Conservation (phyloP, 2,888 invertebrate species). For the Drosophila melanocephala region DNA sequence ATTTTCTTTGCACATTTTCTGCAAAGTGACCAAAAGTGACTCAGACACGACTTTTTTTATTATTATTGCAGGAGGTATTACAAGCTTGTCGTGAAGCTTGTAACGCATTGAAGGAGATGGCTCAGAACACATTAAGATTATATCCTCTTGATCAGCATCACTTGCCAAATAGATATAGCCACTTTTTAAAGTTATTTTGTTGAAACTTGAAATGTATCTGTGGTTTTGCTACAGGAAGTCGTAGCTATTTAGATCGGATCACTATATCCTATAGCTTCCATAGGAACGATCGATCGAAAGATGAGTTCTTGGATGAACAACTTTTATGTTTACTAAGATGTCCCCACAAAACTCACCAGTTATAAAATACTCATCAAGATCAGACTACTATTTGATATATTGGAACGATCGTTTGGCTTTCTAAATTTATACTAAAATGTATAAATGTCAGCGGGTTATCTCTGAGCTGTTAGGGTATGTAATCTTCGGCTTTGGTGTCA, state of each 20-base stretch:
- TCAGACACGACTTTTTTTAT: slow-evolving; percentile 22
- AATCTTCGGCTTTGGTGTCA: background rate
- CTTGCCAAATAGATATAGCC: background rate
- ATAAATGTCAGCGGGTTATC: background rate
- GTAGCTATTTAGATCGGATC: background rate
- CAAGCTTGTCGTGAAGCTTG: background rate
- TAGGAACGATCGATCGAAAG: background rate
- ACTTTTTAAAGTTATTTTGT: too few relatives aligned
- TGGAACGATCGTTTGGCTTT: background rate
- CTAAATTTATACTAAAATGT: background rate
- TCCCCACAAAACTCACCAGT: background rate
- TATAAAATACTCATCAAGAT: background rate
- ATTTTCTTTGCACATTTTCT: slow-evolving; percentile 55
- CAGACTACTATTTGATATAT: background rate
- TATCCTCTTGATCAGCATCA: background rate
- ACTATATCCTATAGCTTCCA: background rate
- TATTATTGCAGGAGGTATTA: slow-evolving; percentile 2
- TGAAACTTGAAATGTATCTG: background rate
- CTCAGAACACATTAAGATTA: background rate
- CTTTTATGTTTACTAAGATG: slow-evolving; percentile 14
- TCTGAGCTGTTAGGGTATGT: background rate
- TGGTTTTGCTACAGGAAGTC: background rate
- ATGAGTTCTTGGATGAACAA: background rate
- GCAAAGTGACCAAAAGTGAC: slow-evolving; percentile 64
- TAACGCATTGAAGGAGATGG: background rate